These are phyloP conservation scores for Tinamus major DNA, from an alignment of 2,797 vertebrate species.

Conservation along the genomic window DNA sequence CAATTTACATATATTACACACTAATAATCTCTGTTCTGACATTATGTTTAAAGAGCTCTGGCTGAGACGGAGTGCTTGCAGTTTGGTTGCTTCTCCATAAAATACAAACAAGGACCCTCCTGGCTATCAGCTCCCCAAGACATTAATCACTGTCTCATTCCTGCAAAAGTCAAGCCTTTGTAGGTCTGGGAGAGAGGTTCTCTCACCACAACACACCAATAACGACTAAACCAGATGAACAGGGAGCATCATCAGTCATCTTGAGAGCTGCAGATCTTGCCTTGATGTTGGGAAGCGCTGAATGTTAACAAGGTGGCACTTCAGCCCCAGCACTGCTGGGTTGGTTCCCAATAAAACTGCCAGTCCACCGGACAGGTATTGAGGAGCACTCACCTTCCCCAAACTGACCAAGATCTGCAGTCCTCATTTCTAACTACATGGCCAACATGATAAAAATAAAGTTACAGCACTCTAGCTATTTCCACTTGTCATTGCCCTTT, in stretches of 20 bases:
- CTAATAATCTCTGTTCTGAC: conserved; percentile 78
- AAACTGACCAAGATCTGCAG: background rate
- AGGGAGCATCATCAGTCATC: conserved; percentile 16
- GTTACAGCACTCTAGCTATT: background rate
- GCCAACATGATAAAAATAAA: conserved; percentile 44
- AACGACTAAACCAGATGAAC: conserved; percentile 55
- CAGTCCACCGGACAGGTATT: conserved; percentile 32
- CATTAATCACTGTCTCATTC: conserved; percentile 47
- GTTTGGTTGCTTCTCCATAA: conserved; percentile 57
- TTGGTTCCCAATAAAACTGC: conserved; percentile 13
- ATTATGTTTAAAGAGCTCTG: conserved; percentile 63
- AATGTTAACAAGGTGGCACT: background rate
- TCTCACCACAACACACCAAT: background rate
- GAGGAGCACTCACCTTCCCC: background rate
- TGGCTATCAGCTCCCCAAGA: background rate
- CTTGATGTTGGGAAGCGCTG: conserved; percentile 3
- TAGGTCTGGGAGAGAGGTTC: background rate
- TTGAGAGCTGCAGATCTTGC: conserved; percentile 49
- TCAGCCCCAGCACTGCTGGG: conserved; percentile 27
- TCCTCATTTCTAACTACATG: background rate
- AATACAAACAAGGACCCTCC: conserved; percentile 49
- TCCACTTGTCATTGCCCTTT: conserved; percentile 40
- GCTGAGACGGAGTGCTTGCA: conserved; percentile 49
- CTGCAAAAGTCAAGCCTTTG: background rate
- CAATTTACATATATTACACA: conserved; percentile 98